Percentiles rank a stretch among this genome's conserved stretches.
phyloP scores from a whole-genome alignment of 2,797 vertebrate genomes.

The Myiotriccus ornatus region DNA sequence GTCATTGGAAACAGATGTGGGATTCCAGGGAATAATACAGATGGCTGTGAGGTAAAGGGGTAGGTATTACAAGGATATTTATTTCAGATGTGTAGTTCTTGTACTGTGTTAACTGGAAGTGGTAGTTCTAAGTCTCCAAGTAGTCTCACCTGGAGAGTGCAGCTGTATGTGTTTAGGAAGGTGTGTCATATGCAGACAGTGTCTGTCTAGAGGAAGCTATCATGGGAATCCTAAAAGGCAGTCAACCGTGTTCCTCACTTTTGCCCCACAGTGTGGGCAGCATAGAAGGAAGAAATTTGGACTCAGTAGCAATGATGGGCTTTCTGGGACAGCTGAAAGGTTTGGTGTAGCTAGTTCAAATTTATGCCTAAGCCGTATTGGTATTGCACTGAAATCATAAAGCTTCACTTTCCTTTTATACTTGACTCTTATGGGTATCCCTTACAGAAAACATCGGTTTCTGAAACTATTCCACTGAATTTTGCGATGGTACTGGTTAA shows the following conservation, averaged over 20 bases:
- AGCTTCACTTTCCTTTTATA: neutral
- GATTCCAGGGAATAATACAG: neutral
- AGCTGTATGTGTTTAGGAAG: neutral
- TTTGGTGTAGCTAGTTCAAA: neutral
- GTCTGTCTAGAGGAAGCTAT: neutral
- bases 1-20: neutral
- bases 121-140: neutral
- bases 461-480: neutral
- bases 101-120: neutral
- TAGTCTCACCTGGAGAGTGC: neutral
- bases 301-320: neutral
- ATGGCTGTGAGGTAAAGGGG: neutral
- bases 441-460: neutral
- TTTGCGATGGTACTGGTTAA: neutral
- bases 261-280: too few relatives aligned
- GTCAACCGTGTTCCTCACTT: fast-evolving
- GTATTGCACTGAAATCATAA: neutral
- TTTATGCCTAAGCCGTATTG: neutral
- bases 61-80: neutral
- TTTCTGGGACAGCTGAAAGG: neutral
- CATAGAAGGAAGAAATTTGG: neutral
- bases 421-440: neutral
- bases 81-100: neutral
- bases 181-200: neutral
- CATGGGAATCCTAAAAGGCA: neutral